phyloP scores from a whole-genome alignment of 2,113 vertebrate species.

The Myrmecobius fasciatus region DNA sequence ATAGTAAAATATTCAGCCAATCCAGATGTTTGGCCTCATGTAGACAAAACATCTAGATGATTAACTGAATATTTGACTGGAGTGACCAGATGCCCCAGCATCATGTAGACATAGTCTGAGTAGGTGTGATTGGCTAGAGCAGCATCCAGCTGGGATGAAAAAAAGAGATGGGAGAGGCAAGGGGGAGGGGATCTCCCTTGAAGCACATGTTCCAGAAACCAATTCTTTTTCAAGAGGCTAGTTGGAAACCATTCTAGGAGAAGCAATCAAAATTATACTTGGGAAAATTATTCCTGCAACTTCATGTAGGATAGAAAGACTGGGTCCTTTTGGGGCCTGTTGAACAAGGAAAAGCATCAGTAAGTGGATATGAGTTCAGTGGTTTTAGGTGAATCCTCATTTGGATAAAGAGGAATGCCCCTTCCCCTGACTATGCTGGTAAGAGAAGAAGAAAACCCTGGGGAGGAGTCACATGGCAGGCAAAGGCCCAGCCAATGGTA shows the following conservation, averaged over 20 bases:
- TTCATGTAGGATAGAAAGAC: neutral
- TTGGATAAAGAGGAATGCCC: neutral
- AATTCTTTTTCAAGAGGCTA: slow-evolving; percentile 43
- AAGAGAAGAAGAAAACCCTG: neutral
- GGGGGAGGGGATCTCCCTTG: slow-evolving; percentile 28
- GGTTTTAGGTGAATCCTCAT: neutral
- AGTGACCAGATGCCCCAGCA: slow-evolving; percentile 75
- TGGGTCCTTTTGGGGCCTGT: neutral
- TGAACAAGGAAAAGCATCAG: neutral
- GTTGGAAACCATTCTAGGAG: slow-evolving; percentile 55
- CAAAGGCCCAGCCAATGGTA: neutral
- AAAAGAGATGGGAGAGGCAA: slow-evolving; percentile 45
- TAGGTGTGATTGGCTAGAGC: slow-evolving; percentile 72
- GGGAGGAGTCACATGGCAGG: neutral
- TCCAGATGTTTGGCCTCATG: slow-evolving; percentile 80
- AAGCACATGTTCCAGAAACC: slow-evolving; percentile 49
- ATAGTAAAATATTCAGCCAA: slow-evolving; percentile 77
- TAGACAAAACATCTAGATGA: slow-evolving; percentile 81
- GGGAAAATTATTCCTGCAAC: slow-evolving; percentile 60
- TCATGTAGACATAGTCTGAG: slow-evolving; percentile 71
- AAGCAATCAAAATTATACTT: slow-evolving; percentile 48
- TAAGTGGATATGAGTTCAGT: neutral
- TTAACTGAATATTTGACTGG: slow-evolving; percentile 79
- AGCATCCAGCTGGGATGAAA: slow-evolving; percentile 68
- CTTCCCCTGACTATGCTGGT: neutral